A percentile compares a stretch with the other conserved stretches of the same genome.
Conservation (phyloP, 2,113 vertebrate genomes). For the Rhagologus leucostigma region DNA sequence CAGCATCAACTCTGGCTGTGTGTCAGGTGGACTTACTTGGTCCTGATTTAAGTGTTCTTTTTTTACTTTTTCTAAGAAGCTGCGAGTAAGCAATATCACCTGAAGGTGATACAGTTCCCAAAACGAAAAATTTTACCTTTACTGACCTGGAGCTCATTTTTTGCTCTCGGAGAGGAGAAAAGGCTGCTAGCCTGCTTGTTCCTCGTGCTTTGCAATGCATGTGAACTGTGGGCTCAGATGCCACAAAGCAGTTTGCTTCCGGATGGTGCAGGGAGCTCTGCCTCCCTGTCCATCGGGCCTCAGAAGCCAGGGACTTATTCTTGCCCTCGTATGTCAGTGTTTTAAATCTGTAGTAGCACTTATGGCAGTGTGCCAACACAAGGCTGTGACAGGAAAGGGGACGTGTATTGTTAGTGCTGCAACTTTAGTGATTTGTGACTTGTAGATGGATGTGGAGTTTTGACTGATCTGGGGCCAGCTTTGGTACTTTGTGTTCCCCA, state of each 20-base stretch:
- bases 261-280: background rate
- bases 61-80: background rate
- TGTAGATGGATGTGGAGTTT: background rate
- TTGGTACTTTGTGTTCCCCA: background rate
- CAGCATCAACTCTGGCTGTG: background rate
- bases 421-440: background rate
- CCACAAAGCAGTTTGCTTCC: background rate
- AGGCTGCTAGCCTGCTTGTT: background rate
- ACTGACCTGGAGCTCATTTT: background rate
- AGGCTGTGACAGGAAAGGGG: background rate
- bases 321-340: background rate
- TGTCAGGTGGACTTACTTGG: background rate
- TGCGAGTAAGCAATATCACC: background rate
- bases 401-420: background rate
- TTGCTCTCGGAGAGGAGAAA: rapidly evolving
- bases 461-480: constrained; percentile 8
- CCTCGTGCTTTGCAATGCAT: background rate
- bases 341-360: background rate
- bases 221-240: background rate
- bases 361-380: background rate
- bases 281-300: background rate
- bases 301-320: background rate
- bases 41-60: background rate
- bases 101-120: background rate
- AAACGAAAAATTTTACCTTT: background rate